A percentile compares a stretch with the other conserved stretches of the same genome.
These are phyloP conservation scores for Hydrozoanthus tunicans DNA, from an alignment of 64 coral and sea anemone species.

Conservation along the genomic window DNA sequence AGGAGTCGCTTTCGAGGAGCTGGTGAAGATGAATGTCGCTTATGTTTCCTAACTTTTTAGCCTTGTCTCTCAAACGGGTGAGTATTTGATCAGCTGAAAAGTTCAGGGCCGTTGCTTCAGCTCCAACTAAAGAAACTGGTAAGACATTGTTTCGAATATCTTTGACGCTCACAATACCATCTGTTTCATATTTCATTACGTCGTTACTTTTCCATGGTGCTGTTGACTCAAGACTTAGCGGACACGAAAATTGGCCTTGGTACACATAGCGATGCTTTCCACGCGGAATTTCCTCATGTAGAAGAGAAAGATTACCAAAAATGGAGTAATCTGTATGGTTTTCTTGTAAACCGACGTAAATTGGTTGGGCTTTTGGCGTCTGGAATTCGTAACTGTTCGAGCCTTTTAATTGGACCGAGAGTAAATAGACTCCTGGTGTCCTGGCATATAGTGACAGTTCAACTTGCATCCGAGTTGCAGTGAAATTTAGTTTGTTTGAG, in stretches of 20 bases:
- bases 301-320: conserved; percentile 9
- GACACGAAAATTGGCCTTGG: neutral
- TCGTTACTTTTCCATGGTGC: neutral
- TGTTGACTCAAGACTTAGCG: neutral
- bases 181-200: neutral
- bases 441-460: neutral
- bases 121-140: neutral
- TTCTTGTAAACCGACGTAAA: neutral
- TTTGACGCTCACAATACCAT: conserved; percentile 2
- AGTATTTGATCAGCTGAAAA: neutral
- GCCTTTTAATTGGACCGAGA: neutral
- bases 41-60: neutral
- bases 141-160: neutral
- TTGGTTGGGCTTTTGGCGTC: neutral
- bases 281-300: neutral
- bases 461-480: neutral
- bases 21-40: neutral
- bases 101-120: neutral
- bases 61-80: neutral
- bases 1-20: conserved; percentile 14
- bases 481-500: neutral
- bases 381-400: conserved; percentile 4
- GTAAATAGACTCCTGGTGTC: neutral
- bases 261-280: neutral
- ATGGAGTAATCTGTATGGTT: neutral